Base-by-base conservation (phyloP, 2,113 vertebrate genomes). In the Ascaphus truei region DNA sequence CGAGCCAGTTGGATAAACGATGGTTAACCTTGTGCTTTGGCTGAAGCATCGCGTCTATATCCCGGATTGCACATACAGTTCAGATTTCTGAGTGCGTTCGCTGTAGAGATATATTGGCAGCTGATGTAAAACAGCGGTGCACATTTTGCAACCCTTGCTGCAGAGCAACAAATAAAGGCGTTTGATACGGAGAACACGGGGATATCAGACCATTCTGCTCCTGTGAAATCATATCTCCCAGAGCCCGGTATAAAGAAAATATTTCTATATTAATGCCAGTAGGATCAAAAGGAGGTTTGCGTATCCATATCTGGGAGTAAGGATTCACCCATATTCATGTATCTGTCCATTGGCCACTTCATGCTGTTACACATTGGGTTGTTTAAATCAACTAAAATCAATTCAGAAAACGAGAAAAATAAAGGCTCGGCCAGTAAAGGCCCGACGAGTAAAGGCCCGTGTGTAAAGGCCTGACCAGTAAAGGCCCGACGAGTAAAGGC, bases 21-120 rank as follows among this genome's bases (percentile, higher is more conserved):
- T 57, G 71, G 50, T 62, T 76, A 30, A 77, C 41, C 34, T 59
- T 69, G 51, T 73, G 29, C 43, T 65, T 71, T 78, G 75, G 76
- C 72, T 61, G 8, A 7, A 72, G 30, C 11, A 2, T 13, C 34
- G 37, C 43, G 34, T 2, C 13, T 71, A 11, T 15, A 29, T 36
- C 27, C 13, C 0, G 9, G 55, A 59, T 18, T 48, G 27, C 27
- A 7, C 26, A 59, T 63, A 51, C 72, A 62, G 16, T 43, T 66
- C 13, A 31, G 73, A 33, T 30, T 33, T 66, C 26, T 22, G 50
- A 58, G 62, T 58, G 72, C 59, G 74, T 25, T 11, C 2, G 1
- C 57, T 26, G 26, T 22, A 62, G 30, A 27, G 52, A 69, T 60
- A 52, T 16, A 45, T 47, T 68, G 64, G 64, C 64, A 68, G 52